Conservation (phyloP, 2,797 vertebrate species). For the Champsocephalus gunnari region DNA sequence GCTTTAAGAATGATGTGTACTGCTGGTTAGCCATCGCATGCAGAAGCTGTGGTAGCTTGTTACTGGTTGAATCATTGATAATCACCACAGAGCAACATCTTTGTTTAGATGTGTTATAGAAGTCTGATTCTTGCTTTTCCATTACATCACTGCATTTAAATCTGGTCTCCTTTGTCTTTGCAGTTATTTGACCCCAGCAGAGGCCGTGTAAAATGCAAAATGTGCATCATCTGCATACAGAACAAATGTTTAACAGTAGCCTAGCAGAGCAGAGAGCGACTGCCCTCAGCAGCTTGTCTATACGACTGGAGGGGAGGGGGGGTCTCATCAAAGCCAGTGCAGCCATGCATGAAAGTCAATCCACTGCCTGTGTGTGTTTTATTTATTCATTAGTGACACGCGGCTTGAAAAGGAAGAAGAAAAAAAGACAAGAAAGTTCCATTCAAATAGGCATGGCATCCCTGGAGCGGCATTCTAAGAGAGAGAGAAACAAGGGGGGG, state of each 20-base stretch:
- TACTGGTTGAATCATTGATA: background rate
- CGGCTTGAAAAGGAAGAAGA: constrained; percentile 73
- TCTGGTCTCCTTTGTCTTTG: constrained; percentile 27
- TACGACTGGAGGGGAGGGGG: constrained; percentile 48
- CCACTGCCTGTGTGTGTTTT: constrained; percentile 83
- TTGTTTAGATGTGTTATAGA: background rate
- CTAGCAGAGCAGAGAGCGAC: constrained; percentile 62
- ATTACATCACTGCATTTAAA: background rate
- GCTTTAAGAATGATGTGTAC: background rate
- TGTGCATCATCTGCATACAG: constrained; percentile 59
- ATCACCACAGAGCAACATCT: background rate
- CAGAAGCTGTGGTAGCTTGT: background rate
- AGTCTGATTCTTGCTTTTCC: background rate
- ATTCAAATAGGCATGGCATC: constrained; percentile 82
- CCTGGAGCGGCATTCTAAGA: constrained; percentile 68
- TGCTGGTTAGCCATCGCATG: too few species aligned
- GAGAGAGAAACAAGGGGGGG: constrained; percentile 41
- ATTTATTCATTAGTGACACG: constrained; percentile 87
- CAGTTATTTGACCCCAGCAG: constrained; percentile 40
- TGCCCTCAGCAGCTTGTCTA: constrained; percentile 76
- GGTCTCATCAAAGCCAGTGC: constrained; percentile 79
- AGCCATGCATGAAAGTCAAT: constrained; percentile 86
- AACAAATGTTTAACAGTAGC: constrained; percentile 66
- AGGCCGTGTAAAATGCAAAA: constrained; percentile 37
- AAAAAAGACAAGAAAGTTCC: constrained; percentile 79